These are phyloP conservation scores for Garra rufa DNA, from an alignment of 2,113 vertebrate species.

Conservation along the genomic window DNA sequence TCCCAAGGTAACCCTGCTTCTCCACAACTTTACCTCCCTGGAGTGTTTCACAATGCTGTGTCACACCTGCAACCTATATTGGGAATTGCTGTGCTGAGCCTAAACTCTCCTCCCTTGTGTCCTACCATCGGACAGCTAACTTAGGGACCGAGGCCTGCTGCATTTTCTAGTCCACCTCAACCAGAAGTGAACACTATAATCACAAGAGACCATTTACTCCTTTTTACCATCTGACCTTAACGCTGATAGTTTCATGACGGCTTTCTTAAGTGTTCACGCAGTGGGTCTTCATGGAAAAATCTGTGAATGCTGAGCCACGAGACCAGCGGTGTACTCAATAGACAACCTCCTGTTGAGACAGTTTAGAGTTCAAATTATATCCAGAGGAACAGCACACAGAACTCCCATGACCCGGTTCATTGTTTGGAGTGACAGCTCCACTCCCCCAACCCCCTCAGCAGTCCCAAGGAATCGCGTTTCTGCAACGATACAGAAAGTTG, in stretches of 20 bases:
- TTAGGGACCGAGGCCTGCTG: slow-evolving; percentile 64
- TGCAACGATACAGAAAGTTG: not conserved
- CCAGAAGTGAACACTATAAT: slow-evolving; percentile 50
- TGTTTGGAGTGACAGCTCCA: slow-evolving; percentile 2
- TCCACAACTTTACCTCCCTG: slow-evolving; percentile 64
- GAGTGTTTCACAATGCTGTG: slow-evolving; percentile 68
- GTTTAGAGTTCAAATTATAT: slow-evolving; percentile 50
- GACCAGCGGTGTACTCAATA: not conserved
- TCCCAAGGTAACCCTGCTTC: slow-evolving; percentile 68
- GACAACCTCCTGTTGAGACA: slow-evolving; percentile 51
- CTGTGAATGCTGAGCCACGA: slow-evolving; percentile 26
- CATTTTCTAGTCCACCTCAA: slow-evolving; percentile 47
- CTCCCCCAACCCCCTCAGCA: not conserved
- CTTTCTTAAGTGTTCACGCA: slow-evolving; percentile 36
- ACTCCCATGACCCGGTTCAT: slow-evolving; percentile 36
- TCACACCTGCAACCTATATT: slow-evolving; percentile 78
- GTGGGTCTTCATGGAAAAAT: slow-evolving; percentile 8
- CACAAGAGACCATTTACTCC: slow-evolving; percentile 40
- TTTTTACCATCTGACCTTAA: slow-evolving; percentile 43
- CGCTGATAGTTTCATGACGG: slow-evolving; percentile 8
- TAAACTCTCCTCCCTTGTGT: slow-evolving; percentile 65
- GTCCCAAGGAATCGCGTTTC: not conserved
- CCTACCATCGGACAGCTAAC: slow-evolving; percentile 57
- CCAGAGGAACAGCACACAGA: slow-evolving; percentile 37
- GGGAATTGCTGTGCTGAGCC: slow-evolving; percentile 71